Evolutionary conservation across 2,113 vertebrate genomes (phyloP), one percentile per base, ranked within the genome.

Genomic region (Corythornis cristatus): DNA sequence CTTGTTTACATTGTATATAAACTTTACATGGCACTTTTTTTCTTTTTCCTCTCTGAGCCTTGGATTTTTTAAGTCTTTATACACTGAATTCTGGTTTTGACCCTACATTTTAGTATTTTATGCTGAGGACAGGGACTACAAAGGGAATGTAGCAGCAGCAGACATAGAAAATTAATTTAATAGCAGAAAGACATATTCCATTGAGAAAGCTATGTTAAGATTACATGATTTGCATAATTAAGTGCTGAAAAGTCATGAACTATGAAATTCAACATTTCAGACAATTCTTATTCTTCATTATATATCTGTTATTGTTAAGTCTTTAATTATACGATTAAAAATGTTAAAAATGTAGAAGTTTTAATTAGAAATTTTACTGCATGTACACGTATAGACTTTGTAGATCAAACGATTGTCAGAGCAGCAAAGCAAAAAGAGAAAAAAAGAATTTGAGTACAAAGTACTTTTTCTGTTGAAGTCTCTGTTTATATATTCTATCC

Each of bases 191-290:
- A 26, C 22, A 22, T 57, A 72, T 82, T 88, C 64, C 46, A 67
- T 71, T 86, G 80, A 90, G 76, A 73, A 88, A 82, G 74, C 61
- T 89, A 14, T 61, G 51, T 70, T 94, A 77, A n/a, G 25, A 86
- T 75, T 64, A 54, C 67, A 71, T 58, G 42, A 66, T 88, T 90
- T 86, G 80, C 86, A 67, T 92, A 83, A 90, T 78, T 78, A 94
- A 95, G 72, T 60, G 71, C 73, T 83, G 79, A 88, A 64, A 86
- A 93, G 86, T 88, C 86, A 68, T 70, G 88, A 94, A 71, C 80
- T 83, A 73, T 80, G 48, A 72, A 93, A 95, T 83, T 67, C 65
- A 83, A 31, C 42, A 56, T 83, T 71, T 83, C 60, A 86, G 62
- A 68, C 31, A 72, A 53, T 64, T 93, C 67, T 86, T 68, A 62